A percentile compares a stretch with the other conserved stretches of the same genome.
These are phyloP conservation scores for Torymus texanus DNA, from an alignment of 2,888 invertebrate species.

Conservation along the genomic window DNA sequence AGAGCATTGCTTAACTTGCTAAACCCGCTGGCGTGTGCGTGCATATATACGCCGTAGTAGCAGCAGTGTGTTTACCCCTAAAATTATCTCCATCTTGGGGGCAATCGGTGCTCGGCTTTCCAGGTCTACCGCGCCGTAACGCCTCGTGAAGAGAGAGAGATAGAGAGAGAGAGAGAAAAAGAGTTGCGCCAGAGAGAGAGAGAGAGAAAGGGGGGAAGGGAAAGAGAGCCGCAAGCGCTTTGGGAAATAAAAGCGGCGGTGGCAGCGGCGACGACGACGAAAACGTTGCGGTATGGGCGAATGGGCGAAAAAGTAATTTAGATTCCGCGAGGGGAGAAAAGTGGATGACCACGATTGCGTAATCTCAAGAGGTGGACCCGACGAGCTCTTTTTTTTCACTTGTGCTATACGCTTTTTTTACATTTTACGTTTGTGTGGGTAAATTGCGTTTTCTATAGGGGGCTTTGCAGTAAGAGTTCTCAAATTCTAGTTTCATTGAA, in stretches of 20 bases:
- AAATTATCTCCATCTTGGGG: conserved; percentile 47
- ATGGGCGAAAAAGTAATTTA: conserved; percentile 6
- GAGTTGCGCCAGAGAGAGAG: too few species aligned
- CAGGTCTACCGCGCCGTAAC: too few species aligned
- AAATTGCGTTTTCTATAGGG: too few species aligned
- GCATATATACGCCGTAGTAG: not conserved
- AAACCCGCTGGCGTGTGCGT: conserved; percentile 28
- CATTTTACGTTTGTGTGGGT: too few species aligned
- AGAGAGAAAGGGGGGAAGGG: too few species aligned
- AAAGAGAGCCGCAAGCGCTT: too few species aligned
- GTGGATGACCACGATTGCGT: conserved; percentile 1
- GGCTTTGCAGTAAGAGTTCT: too few species aligned
- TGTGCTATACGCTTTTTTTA: not conserved
- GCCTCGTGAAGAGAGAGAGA: too few species aligned
- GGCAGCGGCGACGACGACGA: not conserved
- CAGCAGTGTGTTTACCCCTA: conserved; percentile 8
- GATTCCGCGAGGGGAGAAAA: not conserved
- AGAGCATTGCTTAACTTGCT: conserved; percentile 1
- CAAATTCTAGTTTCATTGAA: too few species aligned
- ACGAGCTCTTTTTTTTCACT: not conserved
- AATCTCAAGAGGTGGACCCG: not conserved
- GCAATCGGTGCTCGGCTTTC: not conserved
- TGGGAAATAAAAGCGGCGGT: too few species aligned
- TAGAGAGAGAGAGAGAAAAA: too few species aligned
- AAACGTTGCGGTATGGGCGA: not conserved